These are phyloP conservation scores for Ooceraea biroi DNA, from an alignment of 1,140 invertebrate species.

Conservation along the genomic window DNA sequence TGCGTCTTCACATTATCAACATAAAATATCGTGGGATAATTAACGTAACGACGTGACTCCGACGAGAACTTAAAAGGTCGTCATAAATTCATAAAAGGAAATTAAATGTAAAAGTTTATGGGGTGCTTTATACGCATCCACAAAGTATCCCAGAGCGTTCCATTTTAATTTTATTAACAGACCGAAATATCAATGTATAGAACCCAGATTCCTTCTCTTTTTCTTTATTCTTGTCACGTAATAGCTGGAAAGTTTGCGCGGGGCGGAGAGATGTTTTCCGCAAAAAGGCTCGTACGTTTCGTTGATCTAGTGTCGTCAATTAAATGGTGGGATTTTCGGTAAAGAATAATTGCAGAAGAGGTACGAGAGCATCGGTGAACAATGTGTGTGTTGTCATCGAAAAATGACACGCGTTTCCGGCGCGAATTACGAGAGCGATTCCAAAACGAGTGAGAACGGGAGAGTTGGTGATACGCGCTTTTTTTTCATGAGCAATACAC, in stretches of 20 bases:
- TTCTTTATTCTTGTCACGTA: not conserved
- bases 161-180: slow-evolving; percentile 7
- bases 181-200: not conserved
- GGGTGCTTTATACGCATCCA: not conserved
- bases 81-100: not conserved
- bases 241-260: slow-evolving; percentile 4
- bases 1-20: not conserved
- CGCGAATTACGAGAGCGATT: slow-evolving; percentile 49
- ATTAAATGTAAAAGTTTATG: not conserved
- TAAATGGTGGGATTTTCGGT: slow-evolving; percentile 43
- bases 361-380: slow-evolving; percentile 40
- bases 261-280: slow-evolving; percentile 18
- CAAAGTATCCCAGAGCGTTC: not conserved
- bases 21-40: not conserved
- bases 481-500: slow-evolving; percentile 47
- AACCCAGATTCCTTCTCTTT: not conserved
- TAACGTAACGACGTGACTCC: not conserved
- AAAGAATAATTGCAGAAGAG: slow-evolving; percentile 51
- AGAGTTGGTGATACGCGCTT: not conserved
- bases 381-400: slow-evolving; percentile 44
- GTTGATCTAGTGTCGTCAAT: slow-evolving; percentile 14
- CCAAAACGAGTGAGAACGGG: not conserved
- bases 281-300: slow-evolving; percentile 38
- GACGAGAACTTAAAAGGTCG: not conserved
- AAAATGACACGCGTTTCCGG: slow-evolving; percentile 50